phyloP scores from a whole-genome alignment of 2,888 invertebrate species.

The Falcaria lacertinaria region DNA sequence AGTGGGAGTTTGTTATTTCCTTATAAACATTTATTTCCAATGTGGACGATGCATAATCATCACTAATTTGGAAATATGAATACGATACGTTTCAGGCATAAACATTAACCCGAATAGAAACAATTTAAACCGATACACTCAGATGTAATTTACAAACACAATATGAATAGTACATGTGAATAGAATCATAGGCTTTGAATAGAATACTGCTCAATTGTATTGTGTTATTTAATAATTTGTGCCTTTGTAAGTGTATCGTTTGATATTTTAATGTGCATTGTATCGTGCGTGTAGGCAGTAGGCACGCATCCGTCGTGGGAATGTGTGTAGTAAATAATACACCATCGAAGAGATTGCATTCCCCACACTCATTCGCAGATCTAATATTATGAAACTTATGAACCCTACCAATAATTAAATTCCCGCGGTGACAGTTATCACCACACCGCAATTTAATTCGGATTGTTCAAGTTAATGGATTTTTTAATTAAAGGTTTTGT shows the following conservation, averaged over 20 bases:
- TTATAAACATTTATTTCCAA: no score
- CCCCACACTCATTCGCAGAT: conserved; percentile 19
- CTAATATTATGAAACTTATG: conserved; percentile 24
- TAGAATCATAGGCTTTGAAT: neutral
- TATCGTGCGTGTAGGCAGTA: conserved; percentile 13
- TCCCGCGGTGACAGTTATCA: conserved; percentile 26
- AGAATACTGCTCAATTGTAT: neutral
- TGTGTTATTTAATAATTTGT: neutral
- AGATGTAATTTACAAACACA: neutral
- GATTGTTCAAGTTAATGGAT: conserved; percentile 22
- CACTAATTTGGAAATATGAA: no score
- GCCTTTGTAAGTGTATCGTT: neutral
- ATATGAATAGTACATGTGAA: neutral
- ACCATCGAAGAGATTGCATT: neutral
- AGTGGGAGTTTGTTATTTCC: no score
- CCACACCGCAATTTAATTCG: conserved; percentile 25
- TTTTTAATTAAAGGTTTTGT: conserved; percentile 20
- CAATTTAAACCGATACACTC: no score
- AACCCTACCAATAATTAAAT: conserved; percentile 33
- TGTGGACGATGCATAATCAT: no score
- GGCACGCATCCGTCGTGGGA: conserved; percentile 25
- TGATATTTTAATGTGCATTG: conserved; percentile 16
- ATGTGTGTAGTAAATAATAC: conserved; percentile 12
- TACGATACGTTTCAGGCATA: no score
- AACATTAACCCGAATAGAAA: no score